Base-by-base conservation (phyloP, 1,140 invertebrate species). In the Drosophila lacteicornis region DNA sequence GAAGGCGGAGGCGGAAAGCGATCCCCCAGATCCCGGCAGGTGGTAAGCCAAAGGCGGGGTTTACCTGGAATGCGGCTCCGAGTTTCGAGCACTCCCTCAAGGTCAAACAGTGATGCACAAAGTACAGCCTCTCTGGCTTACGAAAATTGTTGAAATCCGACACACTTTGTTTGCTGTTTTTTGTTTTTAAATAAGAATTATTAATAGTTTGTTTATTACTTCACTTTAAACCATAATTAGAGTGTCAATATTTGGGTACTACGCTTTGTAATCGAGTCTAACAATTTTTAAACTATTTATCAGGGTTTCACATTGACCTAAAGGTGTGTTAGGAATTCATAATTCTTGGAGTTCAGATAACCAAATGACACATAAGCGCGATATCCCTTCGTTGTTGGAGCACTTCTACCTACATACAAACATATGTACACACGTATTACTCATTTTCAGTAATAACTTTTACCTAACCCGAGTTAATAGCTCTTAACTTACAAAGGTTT, bases 11-110 rank as follows among this genome's bases (percentile, higher is more conserved):
- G 30, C 13, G 57, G 19, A 19, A 40, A 65, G 13, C 38, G 33
- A 67, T 53, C 38, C 9, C 60, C 60, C 56, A 27, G 42, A 38
- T 45, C 30, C 27, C 19, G 38, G 27, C 47, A 67, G 62, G 30
- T 43, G 27, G 15, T 15, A 19, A 17, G 4, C 33, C 68, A 19
- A 43, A 43, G 27, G 22, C n/a, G 22, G n/a, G 67, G 50, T 57
- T 56, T 78, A 70, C 75, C 75, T 68, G 74, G 46, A 71, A 79
- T 49, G 46, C 42, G 55, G 49, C 58, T 70, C 36, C 15, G 38
- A 50, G 57, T 27, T 33, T 50, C 56, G 30, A 67, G 75, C 9
- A 36, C 58, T 70, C 42, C 30, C 36, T 59, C 75, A 79, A 79
- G 76, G 76, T 79, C 76, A 70, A 67, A 38, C 38, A 36, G 47